Evolutionary conservation across 2,113 vertebrate genomes (phyloP), one percentile per base, ranked within the genome.

Genomic region (Furnarius figulus): DNA sequence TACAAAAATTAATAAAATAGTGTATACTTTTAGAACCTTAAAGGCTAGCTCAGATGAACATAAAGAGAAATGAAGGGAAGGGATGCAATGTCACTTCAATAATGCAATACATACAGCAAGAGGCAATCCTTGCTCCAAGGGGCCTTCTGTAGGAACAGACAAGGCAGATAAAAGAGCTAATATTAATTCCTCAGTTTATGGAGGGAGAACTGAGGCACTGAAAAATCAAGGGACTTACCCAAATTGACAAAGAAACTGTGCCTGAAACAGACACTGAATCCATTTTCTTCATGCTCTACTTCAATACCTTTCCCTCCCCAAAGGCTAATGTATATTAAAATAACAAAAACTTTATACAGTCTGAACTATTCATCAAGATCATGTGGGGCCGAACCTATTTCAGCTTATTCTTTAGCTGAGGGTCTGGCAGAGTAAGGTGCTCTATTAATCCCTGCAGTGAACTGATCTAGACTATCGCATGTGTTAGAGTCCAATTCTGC

Each of bases 51-150:
- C 59, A 66, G 79, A 88, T 70, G 86, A 95, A 92, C 83, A 74
- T 90, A 80, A 94, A 94, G 88, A 94, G 94, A 93, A 92, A 94
- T 67, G 94, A 95, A 96, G 63, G 90, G 68, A 93, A 92, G 37
- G 63, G 76, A 95, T 90, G 83, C 88, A 90, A 21, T 96, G 95
- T 97, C 95, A 94, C 92, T 97, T 97, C 95, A 95, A 94, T 93
- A 94, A 94, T 80, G 92, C 76, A 80, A 89, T 56, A 75, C 80
- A 94, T 89, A 92, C 37, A 91, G 84, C 61, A 91, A 95, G 84
- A 95, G 83, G 82, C 91, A 95, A 85, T 95, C 84, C 84, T 95
- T 96, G 96, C 95, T 97, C 80, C 89, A 85, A 97, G 95, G 95
- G 84, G 73, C 92, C 93, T 92, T 95, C 86, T 75, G 52, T 95